phyloP scores from a whole-genome alignment of 2,888 invertebrate species.

The Eilema griseolum region DNA sequence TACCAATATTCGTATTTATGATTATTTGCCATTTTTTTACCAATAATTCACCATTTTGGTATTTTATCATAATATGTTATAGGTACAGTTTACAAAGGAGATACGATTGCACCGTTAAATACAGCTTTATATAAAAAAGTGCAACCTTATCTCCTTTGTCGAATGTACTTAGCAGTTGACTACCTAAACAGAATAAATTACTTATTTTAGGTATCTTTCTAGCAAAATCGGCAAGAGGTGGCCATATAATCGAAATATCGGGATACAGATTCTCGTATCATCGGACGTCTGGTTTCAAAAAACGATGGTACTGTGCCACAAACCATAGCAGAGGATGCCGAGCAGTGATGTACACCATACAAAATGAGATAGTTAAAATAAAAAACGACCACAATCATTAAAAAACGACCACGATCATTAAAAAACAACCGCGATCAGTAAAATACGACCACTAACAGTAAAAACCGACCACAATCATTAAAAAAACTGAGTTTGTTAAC shows the following conservation, averaged over 20 bases:
- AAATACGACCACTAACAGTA: too few species aligned
- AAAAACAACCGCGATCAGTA: too few species aligned
- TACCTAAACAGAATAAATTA: not conserved
- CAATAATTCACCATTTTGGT: too few species aligned
- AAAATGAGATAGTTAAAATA: constrained; percentile 28
- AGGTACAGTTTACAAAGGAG: too few species aligned
- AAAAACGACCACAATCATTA: constrained; percentile 33
- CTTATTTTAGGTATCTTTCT: constrained; percentile 22
- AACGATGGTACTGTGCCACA: constrained; percentile 53
- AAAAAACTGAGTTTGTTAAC: not conserved
- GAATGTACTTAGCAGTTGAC: not conserved
- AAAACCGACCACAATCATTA: constrained; percentile 32
- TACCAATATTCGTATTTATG: too few species aligned
- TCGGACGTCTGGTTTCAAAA: constrained; percentile 14
- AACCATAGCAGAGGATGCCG: constrained; percentile 47
- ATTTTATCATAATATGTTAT: too few species aligned
- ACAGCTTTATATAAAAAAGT: too few species aligned
- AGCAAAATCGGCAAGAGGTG: constrained; percentile 30
- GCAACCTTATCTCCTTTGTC: too few species aligned
- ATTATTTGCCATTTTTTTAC: too few species aligned
- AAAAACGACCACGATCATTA: not conserved
- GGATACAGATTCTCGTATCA: constrained; percentile 40
- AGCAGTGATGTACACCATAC: constrained; percentile 42
- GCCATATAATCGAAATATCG: constrained; percentile 25
- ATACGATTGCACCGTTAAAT: too few species aligned